Evolutionary conservation across 2,888 invertebrate genomes (phyloP).

Genomic region (Pterobdella sp.): DNA sequence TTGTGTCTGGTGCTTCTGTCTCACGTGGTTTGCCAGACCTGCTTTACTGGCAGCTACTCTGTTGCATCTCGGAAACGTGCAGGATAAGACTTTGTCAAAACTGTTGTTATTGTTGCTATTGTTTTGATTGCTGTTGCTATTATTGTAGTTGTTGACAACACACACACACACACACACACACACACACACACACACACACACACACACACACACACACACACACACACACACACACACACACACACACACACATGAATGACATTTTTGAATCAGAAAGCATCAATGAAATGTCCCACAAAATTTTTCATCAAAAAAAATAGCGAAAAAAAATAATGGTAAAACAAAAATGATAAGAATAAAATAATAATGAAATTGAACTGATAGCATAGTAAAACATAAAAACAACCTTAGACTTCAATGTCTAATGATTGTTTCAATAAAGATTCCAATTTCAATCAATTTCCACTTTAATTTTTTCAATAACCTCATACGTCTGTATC

Average conservation of each 20-base stretch:
- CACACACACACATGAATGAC: not conserved
- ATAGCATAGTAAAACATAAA: too few relatives aligned
- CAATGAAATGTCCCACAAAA: not conserved
- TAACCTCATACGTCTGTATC: not conserved
- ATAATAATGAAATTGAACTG: too few relatives aligned
- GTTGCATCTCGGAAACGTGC: too few relatives aligned
- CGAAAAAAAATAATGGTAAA: too few relatives aligned
- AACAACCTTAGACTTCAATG: not conserved
- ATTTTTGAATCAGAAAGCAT: not conserved
- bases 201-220: conserved; percentile 6
- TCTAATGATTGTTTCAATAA: not conserved
- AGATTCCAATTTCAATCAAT: not conserved
- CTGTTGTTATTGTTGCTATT: conserved; percentile 3
- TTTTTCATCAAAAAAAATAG: not conserved
- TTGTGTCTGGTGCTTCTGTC: too few relatives aligned
- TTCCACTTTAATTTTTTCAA: not conserved
- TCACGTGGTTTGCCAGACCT: too few relatives aligned
- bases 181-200: not conserved
- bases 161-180: not conserved
- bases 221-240: conserved; percentile 9
- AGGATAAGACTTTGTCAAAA: too few relatives aligned
- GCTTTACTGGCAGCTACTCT: too few relatives aligned
- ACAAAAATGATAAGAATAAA: too few relatives aligned
- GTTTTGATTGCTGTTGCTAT: not conserved
- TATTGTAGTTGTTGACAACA: too few relatives aligned